Evolutionary conservation across 2,888 invertebrate genomes (phyloP).

Genomic region (Argyresthia albistria): DNA sequence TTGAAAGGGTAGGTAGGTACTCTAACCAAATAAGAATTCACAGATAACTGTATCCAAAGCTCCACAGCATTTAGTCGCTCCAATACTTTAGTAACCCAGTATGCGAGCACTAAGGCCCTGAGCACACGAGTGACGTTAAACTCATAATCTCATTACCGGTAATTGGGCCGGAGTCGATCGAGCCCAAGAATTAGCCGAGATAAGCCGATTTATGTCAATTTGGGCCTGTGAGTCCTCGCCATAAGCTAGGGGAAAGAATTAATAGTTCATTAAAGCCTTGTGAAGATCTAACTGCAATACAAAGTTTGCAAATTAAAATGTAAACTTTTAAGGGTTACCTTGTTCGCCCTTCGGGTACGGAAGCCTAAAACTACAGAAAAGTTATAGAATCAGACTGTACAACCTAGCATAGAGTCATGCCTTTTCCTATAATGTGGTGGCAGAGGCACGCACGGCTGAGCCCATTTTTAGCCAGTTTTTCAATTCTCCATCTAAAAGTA

Average conservation of each 20-base stretch:
- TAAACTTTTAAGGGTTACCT: no score
- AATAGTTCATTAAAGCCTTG: slow-evolving; percentile 2
- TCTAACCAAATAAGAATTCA: not conserved
- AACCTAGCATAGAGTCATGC: no score
- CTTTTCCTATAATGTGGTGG: no score
- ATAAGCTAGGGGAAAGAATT: slow-evolving; percentile 7
- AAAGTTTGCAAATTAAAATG: no score
- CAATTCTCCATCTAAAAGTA: no score
- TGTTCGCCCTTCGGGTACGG: no score
- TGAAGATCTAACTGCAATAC: not conserved
- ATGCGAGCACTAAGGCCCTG: not conserved
- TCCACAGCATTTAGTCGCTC: not conserved
- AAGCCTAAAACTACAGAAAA: no score
- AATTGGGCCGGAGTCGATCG: slow-evolving; percentile 18
- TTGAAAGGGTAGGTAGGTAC: not conserved
- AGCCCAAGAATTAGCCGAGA: slow-evolving; percentile 22
- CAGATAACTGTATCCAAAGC: not conserved
- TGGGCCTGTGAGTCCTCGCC: slow-evolving; percentile 18
- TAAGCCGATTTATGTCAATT: slow-evolving; percentile 30
- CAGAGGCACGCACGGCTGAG: no score
- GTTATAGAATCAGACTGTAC: no score
- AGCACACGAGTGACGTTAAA: not conserved
- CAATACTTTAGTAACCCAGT: not conserved
- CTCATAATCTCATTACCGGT: slow-evolving; percentile 1
- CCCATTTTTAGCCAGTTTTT: no score